Conservation (phyloP, 2,113 vertebrate genomes). For the Oplegnathus fasciatus region DNA sequence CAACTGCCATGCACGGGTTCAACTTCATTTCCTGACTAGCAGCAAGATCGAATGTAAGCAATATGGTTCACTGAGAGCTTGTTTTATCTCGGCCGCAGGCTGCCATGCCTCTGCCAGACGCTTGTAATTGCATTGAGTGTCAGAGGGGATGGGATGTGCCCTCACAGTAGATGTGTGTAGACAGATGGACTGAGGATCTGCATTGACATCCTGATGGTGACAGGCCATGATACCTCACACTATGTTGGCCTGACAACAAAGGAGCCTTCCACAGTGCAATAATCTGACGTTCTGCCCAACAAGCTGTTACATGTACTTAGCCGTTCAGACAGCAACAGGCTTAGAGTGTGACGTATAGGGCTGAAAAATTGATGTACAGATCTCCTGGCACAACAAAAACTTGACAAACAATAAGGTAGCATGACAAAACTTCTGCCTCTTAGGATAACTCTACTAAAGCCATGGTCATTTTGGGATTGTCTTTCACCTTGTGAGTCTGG, state of each 20-base stretch:
- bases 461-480: conserved; percentile 60
- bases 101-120: conserved; percentile 62
- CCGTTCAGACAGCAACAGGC: conserved; percentile 42
- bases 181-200: conserved; percentile 83
- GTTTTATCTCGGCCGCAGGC: conserved; percentile 59
- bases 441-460: conserved; percentile 24
- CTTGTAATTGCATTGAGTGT: conserved; percentile 77
- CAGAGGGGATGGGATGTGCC: conserved; percentile 65
- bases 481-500: conserved; percentile 66
- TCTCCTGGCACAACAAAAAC: conserved; percentile 1
- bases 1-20: conserved; percentile 31
- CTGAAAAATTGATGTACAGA: neutral
- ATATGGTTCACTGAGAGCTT: conserved; percentile 43
- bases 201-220: conserved; percentile 68
- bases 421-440: conserved; percentile 44
- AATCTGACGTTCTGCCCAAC: conserved; percentile 73
- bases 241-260: conserved; percentile 79
- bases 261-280: conserved; percentile 64
- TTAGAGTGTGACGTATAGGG: conserved; percentile 2
- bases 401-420: conserved; percentile 2
- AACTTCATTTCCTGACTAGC: conserved; percentile 60
- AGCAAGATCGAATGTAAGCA: conserved; percentile 42
- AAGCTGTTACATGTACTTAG: conserved; percentile 70
- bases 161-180: conserved; percentile 68
- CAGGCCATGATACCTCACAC: conserved; percentile 74